Evolutionary conservation across 2,888 invertebrate species (phyloP), one percentile per base, ranked within the genome.

Genomic region (Ichneumoninae sp.): DNA sequence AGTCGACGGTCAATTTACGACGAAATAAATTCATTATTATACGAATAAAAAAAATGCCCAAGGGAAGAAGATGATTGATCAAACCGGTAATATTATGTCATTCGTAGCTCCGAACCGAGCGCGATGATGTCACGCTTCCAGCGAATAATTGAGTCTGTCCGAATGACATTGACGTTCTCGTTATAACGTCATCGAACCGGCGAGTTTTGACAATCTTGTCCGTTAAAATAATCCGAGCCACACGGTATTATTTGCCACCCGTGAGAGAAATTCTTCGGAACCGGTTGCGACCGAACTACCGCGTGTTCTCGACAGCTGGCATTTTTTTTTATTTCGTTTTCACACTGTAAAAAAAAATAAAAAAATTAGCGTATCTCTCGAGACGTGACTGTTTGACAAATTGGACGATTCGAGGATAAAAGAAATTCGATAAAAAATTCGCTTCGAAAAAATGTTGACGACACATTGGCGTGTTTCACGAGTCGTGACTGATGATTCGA

Each of bases 141-240:
- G 75, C 71, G 69, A 57, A 81, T 70, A 82, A 26, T 26, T 26
- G 57, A 54, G 30, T 30, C 33, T 44, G 54, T 57, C 54, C 75
- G 71, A 44, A 50, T 82, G 82, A 85, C 85, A 85, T 80, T 79
- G 82, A 85, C 82, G 79, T 79, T 82, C 79, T 85, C 63, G 69
- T 85, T 82, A 19, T 80, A 76, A 73, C 82, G 85, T 82, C 85
- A 85, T 76, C 71, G 69, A 13, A 57, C 26, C 10, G 54, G 13
- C 57, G 68, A 66, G 22, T 75, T 75, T 85, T 66, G 36, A 50
- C 63, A 13, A 57, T 22, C 52, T 19, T 19, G 52, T 26, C 50
- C 50, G 70, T 75, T 10, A 33, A 8, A 57, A 60, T 81, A 57
- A 26, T 13, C 26, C 10, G 26, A 10, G 22, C 22, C 22, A 13